A percentile compares a stretch with the other conserved stretches of the same genome.
Conservation (phyloP, 2,113 vertebrate genomes). For the Sinocyclocheilus anophthalmus region DNA sequence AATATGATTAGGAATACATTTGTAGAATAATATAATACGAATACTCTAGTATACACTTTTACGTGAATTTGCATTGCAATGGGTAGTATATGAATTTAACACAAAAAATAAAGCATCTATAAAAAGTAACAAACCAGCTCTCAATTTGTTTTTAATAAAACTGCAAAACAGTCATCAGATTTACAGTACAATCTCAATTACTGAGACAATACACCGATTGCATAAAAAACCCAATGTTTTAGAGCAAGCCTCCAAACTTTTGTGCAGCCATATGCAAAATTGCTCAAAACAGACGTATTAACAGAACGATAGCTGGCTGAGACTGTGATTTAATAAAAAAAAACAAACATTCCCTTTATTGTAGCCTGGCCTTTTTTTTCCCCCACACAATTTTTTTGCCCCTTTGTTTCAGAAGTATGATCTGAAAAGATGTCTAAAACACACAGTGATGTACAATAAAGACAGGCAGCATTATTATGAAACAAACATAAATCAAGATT, state of each 20-base stretch:
- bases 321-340: background rate
- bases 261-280: background rate
- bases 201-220: slow-evolving; percentile 1
- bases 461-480: slow-evolving; percentile 34
- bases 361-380: background rate
- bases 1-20: background rate
- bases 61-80: background rate
- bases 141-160: slow-evolving; percentile 30
- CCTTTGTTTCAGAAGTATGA: background rate
- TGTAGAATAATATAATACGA: background rate
- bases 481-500: background rate
- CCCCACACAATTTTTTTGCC: background rate
- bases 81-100: background rate
- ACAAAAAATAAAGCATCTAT: background rate
- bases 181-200: slow-evolving; percentile 28
- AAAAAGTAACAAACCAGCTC: background rate
- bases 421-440: background rate
- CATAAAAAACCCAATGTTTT: background rate
- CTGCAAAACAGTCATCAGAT: slow-evolving; percentile 9
- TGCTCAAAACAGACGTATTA: background rate
- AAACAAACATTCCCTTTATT: background rate
- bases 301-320: background rate
- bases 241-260: slow-evolving; percentile 19
- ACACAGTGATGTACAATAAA: background rate
- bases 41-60: background rate